These are phyloP conservation scores for Ylistrum balloti DNA, from an alignment of 1,140 invertebrate genomes.

Conservation along the genomic window DNA sequence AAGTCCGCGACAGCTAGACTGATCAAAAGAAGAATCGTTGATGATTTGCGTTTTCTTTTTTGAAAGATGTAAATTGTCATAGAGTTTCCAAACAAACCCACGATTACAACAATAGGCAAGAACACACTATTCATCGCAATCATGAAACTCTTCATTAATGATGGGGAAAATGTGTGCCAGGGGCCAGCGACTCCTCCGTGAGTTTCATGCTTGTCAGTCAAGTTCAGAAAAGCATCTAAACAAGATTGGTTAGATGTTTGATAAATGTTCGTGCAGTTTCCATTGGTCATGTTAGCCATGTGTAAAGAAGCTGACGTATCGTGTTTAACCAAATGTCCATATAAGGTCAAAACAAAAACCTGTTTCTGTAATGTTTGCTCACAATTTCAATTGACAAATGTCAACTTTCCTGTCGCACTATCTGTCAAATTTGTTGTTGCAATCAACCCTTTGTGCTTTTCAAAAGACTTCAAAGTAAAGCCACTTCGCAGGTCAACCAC, in stretches of 20 bases:
- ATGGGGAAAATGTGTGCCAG: background rate
- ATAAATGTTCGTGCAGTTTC: background rate
- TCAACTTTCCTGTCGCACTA: too few relatives aligned
- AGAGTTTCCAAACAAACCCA: background rate
- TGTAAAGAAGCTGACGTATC: too few relatives aligned
- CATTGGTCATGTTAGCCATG: background rate
- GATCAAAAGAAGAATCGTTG: background rate
- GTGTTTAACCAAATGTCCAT: too few relatives aligned
- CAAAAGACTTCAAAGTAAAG: too few relatives aligned
- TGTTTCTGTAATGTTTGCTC: too few relatives aligned
- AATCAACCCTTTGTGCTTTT: too few relatives aligned
- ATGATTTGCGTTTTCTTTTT: background rate
- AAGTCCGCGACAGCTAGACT: background rate
- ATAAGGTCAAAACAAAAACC: too few relatives aligned
- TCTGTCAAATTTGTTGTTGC: too few relatives aligned
- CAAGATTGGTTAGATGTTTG: background rate
- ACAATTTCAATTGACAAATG: too few relatives aligned
- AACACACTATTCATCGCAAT: constrained; percentile 9
- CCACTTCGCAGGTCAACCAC: too few relatives aligned
- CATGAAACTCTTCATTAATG: background rate
- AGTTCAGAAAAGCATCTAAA: background rate
- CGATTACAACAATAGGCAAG: background rate
- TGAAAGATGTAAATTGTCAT: background rate
- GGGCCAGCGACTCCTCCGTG: background rate
- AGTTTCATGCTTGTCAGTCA: background rate